These are phyloP conservation scores for Zoanthus sociatus DNA, from an alignment of 92 coral and sea anemone genomes.

Conservation along the genomic window DNA sequence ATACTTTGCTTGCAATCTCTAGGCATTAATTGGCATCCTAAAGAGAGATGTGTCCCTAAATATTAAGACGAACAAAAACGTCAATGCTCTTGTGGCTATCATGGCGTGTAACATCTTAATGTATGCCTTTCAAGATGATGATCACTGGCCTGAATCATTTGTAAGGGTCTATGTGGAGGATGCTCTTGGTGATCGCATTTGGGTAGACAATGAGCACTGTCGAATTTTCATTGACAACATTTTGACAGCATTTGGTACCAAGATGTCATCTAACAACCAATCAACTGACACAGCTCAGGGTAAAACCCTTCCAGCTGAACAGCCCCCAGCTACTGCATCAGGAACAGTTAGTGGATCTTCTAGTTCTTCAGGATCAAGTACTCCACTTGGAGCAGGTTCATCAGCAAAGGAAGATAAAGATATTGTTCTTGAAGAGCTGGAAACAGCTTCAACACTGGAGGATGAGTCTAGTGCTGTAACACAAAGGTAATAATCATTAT, in stretches of 20 bases:
- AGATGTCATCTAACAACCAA: slow-evolving; percentile 69
- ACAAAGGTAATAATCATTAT: slow-evolving; percentile 60
- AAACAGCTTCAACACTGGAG: slow-evolving; percentile 76
- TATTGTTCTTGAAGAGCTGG: slow-evolving; percentile 78
- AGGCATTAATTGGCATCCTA: slow-evolving; percentile 89
- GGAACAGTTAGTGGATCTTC: slow-evolving; percentile 29
- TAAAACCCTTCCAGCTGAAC: slow-evolving; percentile 34
- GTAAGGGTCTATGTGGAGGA: slow-evolving; percentile 97
- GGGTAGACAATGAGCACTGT: slow-evolving; percentile 98
- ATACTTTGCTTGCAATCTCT: neutral
- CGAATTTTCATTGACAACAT: slow-evolving; percentile 91
- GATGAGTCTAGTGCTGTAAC: slow-evolving; percentile 73
- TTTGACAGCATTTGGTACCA: slow-evolving; percentile 93
- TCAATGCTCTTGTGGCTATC: slow-evolving; percentile 82
- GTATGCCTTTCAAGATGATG: slow-evolving; percentile 88
- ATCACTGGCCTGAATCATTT: slow-evolving; percentile 98
- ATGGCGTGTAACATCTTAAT: slow-evolving; percentile 94
- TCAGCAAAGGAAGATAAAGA: slow-evolving; percentile 83
- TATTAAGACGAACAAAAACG: slow-evolving; percentile 76
- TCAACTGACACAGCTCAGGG: slow-evolving; percentile 50
- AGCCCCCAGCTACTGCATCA: neutral
- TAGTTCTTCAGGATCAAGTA: slow-evolving; percentile 41
- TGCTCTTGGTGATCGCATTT: slow-evolving; percentile 92
- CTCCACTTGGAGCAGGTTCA: slow-evolving; percentile 48
- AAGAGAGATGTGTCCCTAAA: slow-evolving; percentile 87